These are phyloP conservation scores for Saccostrea glomerata DNA, from an alignment of 1,140 invertebrate species.

Conservation along the genomic window DNA sequence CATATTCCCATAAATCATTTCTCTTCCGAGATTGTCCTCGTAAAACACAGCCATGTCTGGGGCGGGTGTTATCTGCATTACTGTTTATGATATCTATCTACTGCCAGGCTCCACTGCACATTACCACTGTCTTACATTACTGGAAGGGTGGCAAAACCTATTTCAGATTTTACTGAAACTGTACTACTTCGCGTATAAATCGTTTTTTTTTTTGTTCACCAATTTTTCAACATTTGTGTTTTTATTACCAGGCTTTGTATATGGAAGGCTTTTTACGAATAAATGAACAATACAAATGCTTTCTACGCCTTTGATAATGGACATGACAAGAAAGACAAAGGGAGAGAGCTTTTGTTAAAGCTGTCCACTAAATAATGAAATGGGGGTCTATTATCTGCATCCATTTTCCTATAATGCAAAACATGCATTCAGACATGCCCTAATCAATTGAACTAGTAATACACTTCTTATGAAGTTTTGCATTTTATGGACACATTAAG, in stretches of 20 bases:
- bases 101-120: no score
- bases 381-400: background rate
- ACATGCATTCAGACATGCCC: background rate
- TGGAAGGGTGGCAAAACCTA: no score
- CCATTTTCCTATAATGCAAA: background rate
- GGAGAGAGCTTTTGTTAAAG: background rate
- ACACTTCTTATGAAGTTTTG: background rate
- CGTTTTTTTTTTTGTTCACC: no score
- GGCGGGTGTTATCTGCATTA: no score
- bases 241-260: background rate
- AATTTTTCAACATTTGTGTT: background rate
- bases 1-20: no score
- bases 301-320: background rate
- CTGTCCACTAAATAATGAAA: background rate
- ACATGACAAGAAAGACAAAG: no score
- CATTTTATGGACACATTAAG: background rate
- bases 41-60: no score
- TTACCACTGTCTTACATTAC: no score
- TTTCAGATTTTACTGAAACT: no score
- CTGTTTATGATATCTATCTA: no score
- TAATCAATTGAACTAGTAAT: background rate
- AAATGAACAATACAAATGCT: background rate
- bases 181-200: background rate
- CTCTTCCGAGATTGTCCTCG: no score
- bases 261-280: background rate